Conservation (phyloP, 2,797 vertebrate species). For the Danionella dracula region DNA sequence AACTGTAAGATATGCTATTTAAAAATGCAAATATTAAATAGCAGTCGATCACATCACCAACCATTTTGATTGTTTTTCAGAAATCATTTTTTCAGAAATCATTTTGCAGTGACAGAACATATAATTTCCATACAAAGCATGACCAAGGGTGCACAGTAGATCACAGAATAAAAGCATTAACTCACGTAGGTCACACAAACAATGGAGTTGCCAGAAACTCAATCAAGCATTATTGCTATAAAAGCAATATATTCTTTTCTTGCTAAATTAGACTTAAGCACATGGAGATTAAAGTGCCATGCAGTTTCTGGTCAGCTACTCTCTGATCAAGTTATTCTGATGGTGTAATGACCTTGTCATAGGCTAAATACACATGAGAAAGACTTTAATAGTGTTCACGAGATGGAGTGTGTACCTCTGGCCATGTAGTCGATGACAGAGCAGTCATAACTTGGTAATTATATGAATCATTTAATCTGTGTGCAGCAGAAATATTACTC, state of each 20-base stretch:
- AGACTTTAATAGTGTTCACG: conserved; percentile 6
- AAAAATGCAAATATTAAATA: too few relatives aligned
- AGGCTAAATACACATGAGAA: conserved; percentile 1
- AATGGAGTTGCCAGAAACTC: background rate
- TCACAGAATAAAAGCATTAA: background rate
- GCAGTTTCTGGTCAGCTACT: background rate
- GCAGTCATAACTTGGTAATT: background rate
- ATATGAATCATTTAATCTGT: background rate
- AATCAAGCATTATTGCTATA: background rate
- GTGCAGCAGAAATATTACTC: background rate
- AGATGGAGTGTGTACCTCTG: background rate
- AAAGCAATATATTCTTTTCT: background rate
- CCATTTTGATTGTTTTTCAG: too few relatives aligned
- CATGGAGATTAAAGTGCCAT: background rate
- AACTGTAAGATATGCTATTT: too few relatives aligned
- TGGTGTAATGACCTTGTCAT: conserved; percentile 21
- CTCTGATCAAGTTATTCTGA: conserved; percentile 18
- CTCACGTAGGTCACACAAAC: conserved; percentile 9
- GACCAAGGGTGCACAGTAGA: background rate
- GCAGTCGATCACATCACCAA: too few relatives aligned
- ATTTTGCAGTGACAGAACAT: too few relatives aligned
- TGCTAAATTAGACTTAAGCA: background rate
- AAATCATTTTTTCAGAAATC: too few relatives aligned
- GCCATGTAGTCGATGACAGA: background rate
- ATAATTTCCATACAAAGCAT: background rate